Evolutionary conservation across 1,140 invertebrate genomes (phyloP), one percentile per base, ranked within the genome.

Genomic region (Zaprionus tsacasi): DNA sequence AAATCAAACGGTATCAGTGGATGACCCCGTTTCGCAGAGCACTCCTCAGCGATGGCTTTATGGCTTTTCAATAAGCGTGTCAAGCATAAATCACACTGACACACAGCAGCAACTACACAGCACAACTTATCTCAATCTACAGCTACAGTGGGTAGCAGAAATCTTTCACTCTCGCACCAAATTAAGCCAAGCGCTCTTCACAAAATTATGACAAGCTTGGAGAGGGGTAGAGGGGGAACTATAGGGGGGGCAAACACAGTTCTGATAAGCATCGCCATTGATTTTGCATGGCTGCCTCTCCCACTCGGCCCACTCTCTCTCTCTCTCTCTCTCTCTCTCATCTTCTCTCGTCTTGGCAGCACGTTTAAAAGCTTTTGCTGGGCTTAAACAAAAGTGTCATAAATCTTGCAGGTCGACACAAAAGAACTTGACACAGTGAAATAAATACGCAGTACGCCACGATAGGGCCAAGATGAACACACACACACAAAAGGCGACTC

Each of bases 51-150:
- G 40, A 36, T 63, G 21, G 21, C 21, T 70, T 73, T 77, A 79
- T 77, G 78, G 83, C 83, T 88, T 78, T 89, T 87, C 83, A 88
- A 87, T 87, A 87, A 88, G 80, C 85, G 83, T 88, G 83, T 89
- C 83, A 88, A 89, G 83, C 83, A 88, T 88, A 88, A 88, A 88
- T 88, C 83, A 88, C 77, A 65, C 45, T 21, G 45, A 17, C 45
- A 50, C 58, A 30, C 54, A 10, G 30, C 35, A 52, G 43, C 71
- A 69, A 66, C 55, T 35, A 63, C 71, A 63, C 76, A 69, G 40
- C 56, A 78, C 78, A 78, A 81, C 74, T 83, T 88, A 88, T 88
- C 85, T 81, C 76, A 80, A 80, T 88, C 85, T 64, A 12, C n/a
- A 66, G 11, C 78, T 70, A 13, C 78, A 48, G 74, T 59, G 68